Percentiles rank a stretch among this genome's conserved stretches.
phyloP scores from a whole-genome alignment of 2,797 vertebrate genomes.

The Thripadectes ignobilis region DNA sequence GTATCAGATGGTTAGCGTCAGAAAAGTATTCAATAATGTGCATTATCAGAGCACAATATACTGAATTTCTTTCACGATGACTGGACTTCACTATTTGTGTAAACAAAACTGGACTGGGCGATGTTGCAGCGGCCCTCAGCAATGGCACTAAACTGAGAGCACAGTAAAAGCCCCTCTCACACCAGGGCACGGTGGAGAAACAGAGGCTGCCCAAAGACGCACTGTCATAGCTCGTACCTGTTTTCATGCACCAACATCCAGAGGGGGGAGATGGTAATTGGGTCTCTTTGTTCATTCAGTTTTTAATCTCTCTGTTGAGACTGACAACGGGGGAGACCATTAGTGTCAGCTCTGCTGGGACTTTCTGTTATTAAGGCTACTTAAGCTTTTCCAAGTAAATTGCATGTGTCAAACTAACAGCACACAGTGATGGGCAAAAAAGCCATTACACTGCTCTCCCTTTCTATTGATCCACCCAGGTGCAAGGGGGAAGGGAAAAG shows the following conservation, averaged over 20 bases:
- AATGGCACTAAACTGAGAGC: background rate
- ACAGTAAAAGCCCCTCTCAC: background rate
- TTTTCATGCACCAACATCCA: background rate
- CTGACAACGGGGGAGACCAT: conserved; percentile 28
- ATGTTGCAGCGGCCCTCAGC: background rate
- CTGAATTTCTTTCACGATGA: background rate
- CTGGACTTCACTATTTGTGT: background rate
- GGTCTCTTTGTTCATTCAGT: conserved; percentile 22
- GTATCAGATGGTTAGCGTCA: background rate
- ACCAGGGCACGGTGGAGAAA: fast-evolving
- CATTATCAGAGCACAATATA: background rate
- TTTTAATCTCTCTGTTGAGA: conserved; percentile 40
- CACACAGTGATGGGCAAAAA: background rate
- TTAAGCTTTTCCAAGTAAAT: conserved; percentile 58
- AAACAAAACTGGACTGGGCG: background rate
- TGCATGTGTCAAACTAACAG: conserved; percentile 33
- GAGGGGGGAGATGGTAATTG: background rate
- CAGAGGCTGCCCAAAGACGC: background rate
- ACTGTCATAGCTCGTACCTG: background rate
- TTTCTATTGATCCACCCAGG: background rate
- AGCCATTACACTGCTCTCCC: background rate
- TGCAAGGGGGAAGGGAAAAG: conserved; percentile 3
- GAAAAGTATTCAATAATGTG: background rate
- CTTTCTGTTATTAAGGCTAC: conserved; percentile 54
- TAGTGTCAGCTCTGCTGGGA: conserved; percentile 37